Evolutionary conservation across 2,113 vertebrate species (phyloP), one percentile per base, ranked within the genome.

Genomic region (Rhynchomys soricoides): DNA sequence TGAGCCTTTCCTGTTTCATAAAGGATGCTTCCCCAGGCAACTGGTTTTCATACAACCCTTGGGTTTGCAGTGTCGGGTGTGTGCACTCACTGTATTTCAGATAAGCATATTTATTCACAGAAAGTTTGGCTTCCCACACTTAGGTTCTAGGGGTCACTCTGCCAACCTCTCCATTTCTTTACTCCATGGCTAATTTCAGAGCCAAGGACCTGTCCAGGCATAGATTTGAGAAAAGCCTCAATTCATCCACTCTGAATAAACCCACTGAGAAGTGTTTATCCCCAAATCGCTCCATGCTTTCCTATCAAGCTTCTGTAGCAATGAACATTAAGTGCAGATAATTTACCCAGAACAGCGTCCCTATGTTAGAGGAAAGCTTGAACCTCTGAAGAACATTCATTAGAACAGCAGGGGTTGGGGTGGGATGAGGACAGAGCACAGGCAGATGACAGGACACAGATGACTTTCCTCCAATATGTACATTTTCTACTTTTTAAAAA

Each of bases 231-330:
- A 96, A 97, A 96, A 92, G 96, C 94, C 95, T 93, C 90, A 94
- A 96, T 97, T 97, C 97, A 97, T 91, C 57, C 13, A 57, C 73
- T 93, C 90, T 97, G 97, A 97, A 97, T 89, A 77, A 93, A 86
- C 77, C 75, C 94, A 97, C 90, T 95, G 96, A 97, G 94, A 88
- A 74, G 34, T 87, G 74, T 95, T 96, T 95, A 96, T 86, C 85
- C 90, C 82, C n/a, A 91, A 94, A 90, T 92, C 94, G 37, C 90
- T 89, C 66, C 81, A 70, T 45, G 86, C 85, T 94, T 89, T 92
- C 86, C 89, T 94, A 94, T 96, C 92, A 92, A 93, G 90, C 94
- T 96, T 95, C 89, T 89, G 81, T 86, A 81, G 64, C 92, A 52
- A 75, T 79, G 86, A 81, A 89, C 75, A 88, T 55, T 75, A 88